Percentiles rank a stretch among this genome's conserved stretches.
These are phyloP conservation scores for Achlya flavicornis DNA, from an alignment of 2,888 invertebrate genomes.

Conservation along the genomic window DNA sequence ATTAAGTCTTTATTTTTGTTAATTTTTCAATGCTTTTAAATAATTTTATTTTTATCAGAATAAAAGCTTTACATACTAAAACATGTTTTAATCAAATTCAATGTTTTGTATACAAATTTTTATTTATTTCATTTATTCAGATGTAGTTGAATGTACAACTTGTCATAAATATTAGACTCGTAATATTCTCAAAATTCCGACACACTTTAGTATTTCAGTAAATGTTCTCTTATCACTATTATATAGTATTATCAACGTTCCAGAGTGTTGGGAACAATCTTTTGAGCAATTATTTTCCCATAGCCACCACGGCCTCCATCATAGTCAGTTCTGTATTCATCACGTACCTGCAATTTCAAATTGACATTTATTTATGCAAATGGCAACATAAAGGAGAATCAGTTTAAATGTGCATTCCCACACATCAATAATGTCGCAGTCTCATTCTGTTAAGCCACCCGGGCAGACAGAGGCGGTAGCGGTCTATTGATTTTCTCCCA, in stretches of 20 bases:
- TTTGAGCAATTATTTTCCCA: slow-evolving; percentile 96
- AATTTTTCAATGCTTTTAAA: slow-evolving; percentile 31
- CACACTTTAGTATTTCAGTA: slow-evolving; percentile 30
- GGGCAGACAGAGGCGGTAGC: no score
- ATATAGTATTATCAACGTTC: slow-evolving; percentile 66
- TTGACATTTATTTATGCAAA: background rate
- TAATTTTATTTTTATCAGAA: slow-evolving; percentile 18
- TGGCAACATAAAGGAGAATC: background rate
- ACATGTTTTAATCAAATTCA: slow-evolving; percentile 13
- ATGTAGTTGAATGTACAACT: slow-evolving; percentile 42
- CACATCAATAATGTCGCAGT: no score
- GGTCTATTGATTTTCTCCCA: no score
- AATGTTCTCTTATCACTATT: slow-evolving; percentile 31
- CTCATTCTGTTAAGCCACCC: no score
- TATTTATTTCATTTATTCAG: slow-evolving; percentile 42
- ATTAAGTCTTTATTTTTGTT: slow-evolving; percentile 21
- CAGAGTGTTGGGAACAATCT: slow-evolving; percentile 86
- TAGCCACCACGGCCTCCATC: slow-evolving; percentile 99
- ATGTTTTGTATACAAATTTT: slow-evolving; percentile 22
- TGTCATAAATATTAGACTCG: slow-evolving; percentile 50
- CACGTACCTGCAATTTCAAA: slow-evolving; percentile 89
- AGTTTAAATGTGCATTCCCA: background rate
- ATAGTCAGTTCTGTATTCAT: slow-evolving; percentile 98
- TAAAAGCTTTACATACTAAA: slow-evolving; percentile 3
- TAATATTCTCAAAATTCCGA: slow-evolving; percentile 36